Conservation (phyloP, 2,888 invertebrate genomes). For the Trichacis sp. region DNA sequence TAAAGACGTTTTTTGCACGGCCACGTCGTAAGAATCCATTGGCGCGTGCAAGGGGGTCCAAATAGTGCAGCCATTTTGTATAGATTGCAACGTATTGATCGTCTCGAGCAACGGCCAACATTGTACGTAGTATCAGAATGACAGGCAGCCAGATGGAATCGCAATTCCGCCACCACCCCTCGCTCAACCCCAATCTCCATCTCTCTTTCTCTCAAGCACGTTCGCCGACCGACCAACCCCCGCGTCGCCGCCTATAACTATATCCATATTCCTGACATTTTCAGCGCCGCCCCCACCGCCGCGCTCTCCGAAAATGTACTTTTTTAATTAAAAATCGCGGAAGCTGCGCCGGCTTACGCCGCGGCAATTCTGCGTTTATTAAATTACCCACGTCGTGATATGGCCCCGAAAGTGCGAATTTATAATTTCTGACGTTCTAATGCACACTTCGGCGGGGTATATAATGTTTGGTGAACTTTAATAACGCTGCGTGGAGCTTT, state of each 20-base stretch:
- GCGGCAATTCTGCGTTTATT: conserved; percentile 47
- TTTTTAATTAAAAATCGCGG: conserved; percentile 48
- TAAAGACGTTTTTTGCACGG: conserved; percentile 6
- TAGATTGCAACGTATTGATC: conserved; percentile 69
- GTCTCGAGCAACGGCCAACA: conserved; percentile 62
- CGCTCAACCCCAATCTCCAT: conserved; percentile 54
- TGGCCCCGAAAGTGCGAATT: conserved; percentile 13
- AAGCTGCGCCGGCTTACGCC: conserved; percentile 30
- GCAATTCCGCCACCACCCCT: conserved; percentile 61
- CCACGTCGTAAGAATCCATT: conserved; percentile 28
- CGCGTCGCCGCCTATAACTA: conserved; percentile 60
- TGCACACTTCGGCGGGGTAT: background rate
- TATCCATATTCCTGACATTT: conserved; percentile 69
- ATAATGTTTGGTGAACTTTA: background rate
- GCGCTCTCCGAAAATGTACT: conserved; percentile 43
- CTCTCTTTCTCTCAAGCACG: conserved; percentile 16
- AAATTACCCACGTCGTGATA: conserved; percentile 43
- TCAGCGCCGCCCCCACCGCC: conserved; percentile 35
- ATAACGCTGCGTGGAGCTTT: background rate
- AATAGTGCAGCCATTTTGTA: conserved; percentile 68
- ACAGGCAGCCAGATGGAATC: conserved; percentile 71
- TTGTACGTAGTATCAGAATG: conserved; percentile 65
- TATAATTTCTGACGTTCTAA: conserved; percentile 6
- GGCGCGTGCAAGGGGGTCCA: conserved; percentile 35
- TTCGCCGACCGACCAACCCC: conserved; percentile 50